Conservation (phyloP, 2,888 invertebrate species). For the Hedya salicella region DNA sequence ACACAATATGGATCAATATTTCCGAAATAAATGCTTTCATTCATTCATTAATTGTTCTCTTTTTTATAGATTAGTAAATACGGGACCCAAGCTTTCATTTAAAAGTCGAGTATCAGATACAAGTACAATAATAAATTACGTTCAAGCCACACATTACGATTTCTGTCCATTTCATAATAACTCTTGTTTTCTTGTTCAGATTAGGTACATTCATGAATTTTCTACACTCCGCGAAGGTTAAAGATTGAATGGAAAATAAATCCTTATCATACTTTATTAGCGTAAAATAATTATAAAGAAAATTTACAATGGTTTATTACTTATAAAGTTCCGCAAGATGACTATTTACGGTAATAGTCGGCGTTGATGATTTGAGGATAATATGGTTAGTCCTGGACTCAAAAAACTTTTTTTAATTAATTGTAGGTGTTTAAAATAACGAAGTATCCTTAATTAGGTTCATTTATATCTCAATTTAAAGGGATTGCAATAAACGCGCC, state of each 20-base stretch:
- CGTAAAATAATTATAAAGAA: neutral
- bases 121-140: too few species aligned
- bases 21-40: too few species aligned
- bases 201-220: neutral
- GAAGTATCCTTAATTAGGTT: constrained; percentile 14
- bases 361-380: constrained; percentile 27
- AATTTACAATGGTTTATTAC: too few species aligned
- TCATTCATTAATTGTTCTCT: too few species aligned
- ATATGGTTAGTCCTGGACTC: constrained; percentile 10
- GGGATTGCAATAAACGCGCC: constrained; percentile 17
- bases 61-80: too few species aligned
- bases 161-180: too few species aligned
- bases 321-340: too few species aligned
- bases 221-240: neutral
- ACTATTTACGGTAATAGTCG: constrained; percentile 19
- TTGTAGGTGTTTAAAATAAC: constrained; percentile 26
- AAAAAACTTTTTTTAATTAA: constrained; percentile 25
- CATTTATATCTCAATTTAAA: constrained; percentile 29
- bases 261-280: constrained; percentile 3
- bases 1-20: too few species aligned
- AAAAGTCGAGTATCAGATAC: too few species aligned
- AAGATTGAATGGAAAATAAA: constrained; percentile 16
- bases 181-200: too few species aligned
- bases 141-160: too few species aligned
- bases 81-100: too few species aligned